Conservation (phyloP, 2,113 vertebrate genomes). For the Colaptes auratus region DNA sequence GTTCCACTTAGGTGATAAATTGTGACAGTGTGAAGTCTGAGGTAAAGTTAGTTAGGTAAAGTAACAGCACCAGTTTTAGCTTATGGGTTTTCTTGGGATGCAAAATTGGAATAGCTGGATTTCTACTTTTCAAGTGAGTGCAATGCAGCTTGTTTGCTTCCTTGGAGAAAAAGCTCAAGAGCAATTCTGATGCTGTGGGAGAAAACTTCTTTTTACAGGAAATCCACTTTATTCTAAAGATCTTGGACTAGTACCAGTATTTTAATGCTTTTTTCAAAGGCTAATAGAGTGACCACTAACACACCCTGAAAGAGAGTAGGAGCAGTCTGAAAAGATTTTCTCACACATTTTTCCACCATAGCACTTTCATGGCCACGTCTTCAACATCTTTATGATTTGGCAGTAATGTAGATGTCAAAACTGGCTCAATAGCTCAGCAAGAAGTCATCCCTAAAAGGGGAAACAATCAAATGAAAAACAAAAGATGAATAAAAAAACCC, state of each 20-base stretch:
- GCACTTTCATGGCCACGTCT: not conserved
- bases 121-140: not conserved
- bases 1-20: not conserved
- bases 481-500: not conserved
- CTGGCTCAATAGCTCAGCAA: not conserved
- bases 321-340: not conserved
- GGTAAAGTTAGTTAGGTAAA: not conserved
- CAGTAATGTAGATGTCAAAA: not conserved
- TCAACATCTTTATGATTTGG: not conserved
- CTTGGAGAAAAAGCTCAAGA: not conserved
- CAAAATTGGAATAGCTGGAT: not conserved
- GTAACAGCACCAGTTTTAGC: not conserved
- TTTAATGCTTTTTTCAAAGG: not conserved
- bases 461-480: not conserved
- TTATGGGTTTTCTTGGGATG: too few relatives aligned
- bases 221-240: not conserved
- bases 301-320: not conserved
- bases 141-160: not conserved
- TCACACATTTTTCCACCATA: not conserved
- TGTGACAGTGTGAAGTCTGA: not conserved
- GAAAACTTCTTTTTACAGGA: not conserved
- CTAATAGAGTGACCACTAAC: not conserved
- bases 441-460: not conserved
- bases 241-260: not conserved
- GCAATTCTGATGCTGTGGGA: not conserved